A percentile compares a stretch with the other conserved stretches of the same genome.
Evolutionary conservation across 1,140 invertebrate species (phyloP).

Genomic region (Drosophila truncata): DNA sequence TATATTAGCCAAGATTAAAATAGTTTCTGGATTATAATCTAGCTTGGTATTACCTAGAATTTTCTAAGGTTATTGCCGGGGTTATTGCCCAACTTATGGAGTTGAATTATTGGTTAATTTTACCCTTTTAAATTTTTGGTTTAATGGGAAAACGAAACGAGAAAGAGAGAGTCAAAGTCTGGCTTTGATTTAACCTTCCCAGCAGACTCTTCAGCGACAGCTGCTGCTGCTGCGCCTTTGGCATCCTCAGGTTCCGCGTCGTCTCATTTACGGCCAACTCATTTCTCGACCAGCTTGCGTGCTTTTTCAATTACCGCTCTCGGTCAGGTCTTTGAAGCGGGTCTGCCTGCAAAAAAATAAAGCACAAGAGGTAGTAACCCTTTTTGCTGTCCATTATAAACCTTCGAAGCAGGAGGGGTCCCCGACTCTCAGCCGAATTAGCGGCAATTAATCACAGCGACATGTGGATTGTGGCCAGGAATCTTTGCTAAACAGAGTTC

Average conservation of each 20-base stretch:
- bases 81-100: neutral
- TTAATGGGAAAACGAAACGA: neutral
- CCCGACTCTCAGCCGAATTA: slow-evolving; percentile 30
- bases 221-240: slow-evolving; percentile 24
- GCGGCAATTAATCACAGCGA: slow-evolving; percentile 49
- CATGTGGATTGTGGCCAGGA: slow-evolving; percentile 39
- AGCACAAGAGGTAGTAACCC: slow-evolving; percentile 4
- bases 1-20: slow-evolving; percentile 57
- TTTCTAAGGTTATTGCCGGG: neutral
- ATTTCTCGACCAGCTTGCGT: slow-evolving; percentile 20
- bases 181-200: slow-evolving; percentile 1
- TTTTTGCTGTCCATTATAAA: slow-evolving; percentile 5
- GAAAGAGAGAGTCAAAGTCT: neutral
- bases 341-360: neutral
- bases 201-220: slow-evolving; percentile 14
- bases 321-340: slow-evolving; percentile 29
- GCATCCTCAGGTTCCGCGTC: slow-evolving; percentile 2
- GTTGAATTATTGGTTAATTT: neutral
- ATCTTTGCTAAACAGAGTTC: slow-evolving; percentile 21
- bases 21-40: slow-evolving; percentile 28
- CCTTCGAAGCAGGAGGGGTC: neutral
- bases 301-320: slow-evolving; percentile 43
- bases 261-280: slow-evolving; percentile 24
- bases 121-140: neutral
- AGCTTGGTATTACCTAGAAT: slow-evolving; percentile 22